Conservation (phyloP, 2,797 vertebrate species). For the Protonibea diacanthus region DNA sequence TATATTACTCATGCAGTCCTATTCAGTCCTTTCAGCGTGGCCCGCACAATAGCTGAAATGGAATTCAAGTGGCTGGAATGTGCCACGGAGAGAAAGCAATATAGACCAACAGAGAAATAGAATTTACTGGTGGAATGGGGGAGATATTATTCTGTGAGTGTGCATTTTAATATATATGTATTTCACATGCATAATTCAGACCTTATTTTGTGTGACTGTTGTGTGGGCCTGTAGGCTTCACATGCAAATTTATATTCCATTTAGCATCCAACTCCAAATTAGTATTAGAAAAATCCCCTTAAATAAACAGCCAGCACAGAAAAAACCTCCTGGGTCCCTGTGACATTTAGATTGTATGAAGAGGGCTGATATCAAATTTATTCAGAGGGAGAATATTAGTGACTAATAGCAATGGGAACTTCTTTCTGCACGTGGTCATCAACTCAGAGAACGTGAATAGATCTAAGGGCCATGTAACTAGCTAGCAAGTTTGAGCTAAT, state of each 20-base stretch:
- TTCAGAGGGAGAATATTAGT: not conserved
- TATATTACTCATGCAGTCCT: slow-evolving; percentile 63
- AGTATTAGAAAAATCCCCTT: not conserved
- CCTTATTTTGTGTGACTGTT: slow-evolving; percentile 21
- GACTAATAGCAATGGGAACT: not conserved
- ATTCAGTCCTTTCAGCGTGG: slow-evolving; percentile 32
- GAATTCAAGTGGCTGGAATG: slow-evolving; percentile 50
- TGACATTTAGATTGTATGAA: slow-evolving; percentile 16
- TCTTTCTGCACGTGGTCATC: not conserved
- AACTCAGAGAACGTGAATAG: not conserved
- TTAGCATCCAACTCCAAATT: not conserved
- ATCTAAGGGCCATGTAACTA: too few relatives aligned
- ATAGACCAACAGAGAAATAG: slow-evolving; percentile 40
- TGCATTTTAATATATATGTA: slow-evolving; percentile 35
- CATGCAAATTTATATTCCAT: not conserved
- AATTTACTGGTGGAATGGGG: slow-evolving; percentile 19
- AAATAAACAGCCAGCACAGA: not conserved
- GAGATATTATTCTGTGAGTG: slow-evolving; percentile 11
- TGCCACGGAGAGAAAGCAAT: slow-evolving; percentile 51
- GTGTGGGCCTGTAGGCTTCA: slow-evolving; percentile 7
- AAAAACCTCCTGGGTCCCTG: not conserved
- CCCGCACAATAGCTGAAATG: slow-evolving; percentile 47
- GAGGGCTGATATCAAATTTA: not conserved
- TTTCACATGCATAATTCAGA: slow-evolving; percentile 45
- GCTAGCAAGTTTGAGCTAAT: not conserved